Conservation (phyloP, 2,888 invertebrate species). For the Stenolophus ochropezus region DNA sequence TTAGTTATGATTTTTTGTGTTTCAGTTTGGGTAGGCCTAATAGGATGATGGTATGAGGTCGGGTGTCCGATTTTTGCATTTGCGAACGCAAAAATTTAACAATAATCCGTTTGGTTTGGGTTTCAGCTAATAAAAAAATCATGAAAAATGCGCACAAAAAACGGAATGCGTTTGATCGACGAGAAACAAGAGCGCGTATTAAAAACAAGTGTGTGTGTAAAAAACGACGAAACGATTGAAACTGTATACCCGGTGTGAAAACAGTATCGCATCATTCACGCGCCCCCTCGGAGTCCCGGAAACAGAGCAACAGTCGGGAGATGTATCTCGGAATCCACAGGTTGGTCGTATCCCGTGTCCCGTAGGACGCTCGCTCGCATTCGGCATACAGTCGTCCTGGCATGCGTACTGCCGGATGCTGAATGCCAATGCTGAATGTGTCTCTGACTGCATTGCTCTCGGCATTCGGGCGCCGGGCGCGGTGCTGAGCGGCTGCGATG, state of each 20-base stretch:
- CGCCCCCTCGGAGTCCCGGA: slow-evolving; percentile 62
- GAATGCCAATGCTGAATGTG: slow-evolving; percentile 58
- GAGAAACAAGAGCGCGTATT: slow-evolving; percentile 8
- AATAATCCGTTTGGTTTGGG: not conserved
- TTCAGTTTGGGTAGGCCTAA: not conserved
- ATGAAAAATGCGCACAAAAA: slow-evolving; percentile 15
- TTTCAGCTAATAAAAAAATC: not conserved
- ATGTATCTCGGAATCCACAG: slow-evolving; percentile 73
- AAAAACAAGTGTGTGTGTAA: slow-evolving; percentile 31
- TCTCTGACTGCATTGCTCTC: slow-evolving; percentile 41
- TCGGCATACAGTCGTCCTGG: slow-evolving; percentile 67
- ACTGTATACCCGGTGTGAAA: slow-evolving; percentile 37
- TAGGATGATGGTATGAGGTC: not conserved
- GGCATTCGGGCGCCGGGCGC: slow-evolving; percentile 46
- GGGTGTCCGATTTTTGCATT: not conserved
- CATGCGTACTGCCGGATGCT: slow-evolving; percentile 67
- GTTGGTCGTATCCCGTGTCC: slow-evolving; percentile 64
- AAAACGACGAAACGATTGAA: slow-evolving; percentile 33
- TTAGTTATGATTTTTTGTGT: too few species aligned
- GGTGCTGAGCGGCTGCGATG: slow-evolving; percentile 25
- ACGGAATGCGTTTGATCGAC: slow-evolving; percentile 26
- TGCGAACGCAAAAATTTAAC: not conserved
- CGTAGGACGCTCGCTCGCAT: slow-evolving; percentile 53
- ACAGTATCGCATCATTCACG: slow-evolving; percentile 46
- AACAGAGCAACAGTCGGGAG: slow-evolving; percentile 65